These are phyloP conservation scores for Heliconius hewitsoni DNA, from an alignment of 1,140 invertebrate genomes.

Conservation along the genomic window DNA sequence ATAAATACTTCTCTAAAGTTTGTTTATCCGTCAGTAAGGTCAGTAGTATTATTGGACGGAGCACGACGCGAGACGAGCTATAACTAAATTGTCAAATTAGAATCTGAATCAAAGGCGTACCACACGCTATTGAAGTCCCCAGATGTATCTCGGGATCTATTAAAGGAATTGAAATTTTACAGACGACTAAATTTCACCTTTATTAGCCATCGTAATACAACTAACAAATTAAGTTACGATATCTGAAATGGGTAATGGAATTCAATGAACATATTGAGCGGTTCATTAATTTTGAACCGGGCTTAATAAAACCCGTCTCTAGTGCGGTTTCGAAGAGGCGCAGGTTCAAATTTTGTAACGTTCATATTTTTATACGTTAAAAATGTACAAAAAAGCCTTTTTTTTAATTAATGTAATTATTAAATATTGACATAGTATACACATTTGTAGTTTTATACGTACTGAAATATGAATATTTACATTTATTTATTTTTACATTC, in stretches of 20 bases:
- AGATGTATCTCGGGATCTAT: slow-evolving; percentile 45
- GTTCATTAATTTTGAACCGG: neutral
- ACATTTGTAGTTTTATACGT: no score
- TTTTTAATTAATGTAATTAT: no score
- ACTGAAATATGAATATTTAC: no score
- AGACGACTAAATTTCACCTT: slow-evolving; percentile 36
- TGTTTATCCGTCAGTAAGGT: slow-evolving; percentile 50
- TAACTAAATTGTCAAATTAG: slow-evolving; percentile 70
- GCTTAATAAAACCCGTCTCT: no score
- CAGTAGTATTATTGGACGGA: slow-evolving; percentile 45
- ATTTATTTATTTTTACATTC: no score
- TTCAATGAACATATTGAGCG: slow-evolving; percentile 12
- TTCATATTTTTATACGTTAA: no score
- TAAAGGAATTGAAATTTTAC: slow-evolving; percentile 30
- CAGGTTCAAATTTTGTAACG: no score
- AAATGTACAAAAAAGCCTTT: no score
- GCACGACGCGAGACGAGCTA: slow-evolving; percentile 48
- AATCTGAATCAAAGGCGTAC: slow-evolving; percentile 58
- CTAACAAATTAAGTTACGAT: slow-evolving; percentile 29
- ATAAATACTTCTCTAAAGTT: slow-evolving; percentile 33
- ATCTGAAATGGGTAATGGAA: slow-evolving; percentile 31
- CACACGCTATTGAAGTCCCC: slow-evolving; percentile 50
- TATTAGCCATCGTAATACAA: slow-evolving; percentile 20
- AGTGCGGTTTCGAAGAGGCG: no score
- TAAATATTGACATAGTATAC: no score